These are phyloP conservation scores for Conger conger DNA, from an alignment of 2,113 vertebrate genomes.

Conservation along the genomic window DNA sequence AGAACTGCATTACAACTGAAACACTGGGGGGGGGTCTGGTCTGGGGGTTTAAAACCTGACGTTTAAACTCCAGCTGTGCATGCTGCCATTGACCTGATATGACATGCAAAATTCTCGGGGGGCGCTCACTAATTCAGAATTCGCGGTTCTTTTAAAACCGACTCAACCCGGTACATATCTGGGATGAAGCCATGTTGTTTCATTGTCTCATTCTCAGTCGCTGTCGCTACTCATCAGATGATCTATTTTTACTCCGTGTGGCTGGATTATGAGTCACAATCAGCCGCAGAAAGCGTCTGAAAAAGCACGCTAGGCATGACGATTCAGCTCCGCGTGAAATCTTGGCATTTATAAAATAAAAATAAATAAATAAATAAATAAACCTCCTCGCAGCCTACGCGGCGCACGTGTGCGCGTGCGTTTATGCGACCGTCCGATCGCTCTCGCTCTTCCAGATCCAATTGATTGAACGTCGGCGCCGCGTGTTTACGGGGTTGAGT, in stretches of 20 bases:
- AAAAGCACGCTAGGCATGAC: not conserved
- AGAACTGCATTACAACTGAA: no score
- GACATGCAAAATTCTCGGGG: no score
- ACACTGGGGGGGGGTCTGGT: no score
- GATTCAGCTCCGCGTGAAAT: not conserved
- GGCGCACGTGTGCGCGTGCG: no score
- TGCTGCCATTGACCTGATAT: no score
- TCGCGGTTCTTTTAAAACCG: not conserved
- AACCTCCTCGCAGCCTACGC: not conserved
- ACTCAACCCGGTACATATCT: not conserved
- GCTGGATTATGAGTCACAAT: not conserved
- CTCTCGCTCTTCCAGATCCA: no score
- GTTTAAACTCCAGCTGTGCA: no score
- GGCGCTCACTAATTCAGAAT: no score
- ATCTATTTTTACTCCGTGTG: not conserved
- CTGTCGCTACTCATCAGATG: not conserved
- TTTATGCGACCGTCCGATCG: no score
- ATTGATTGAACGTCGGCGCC: no score
- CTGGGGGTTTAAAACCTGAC: no score
- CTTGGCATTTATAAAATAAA: not conserved
- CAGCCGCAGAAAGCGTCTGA: not conserved
- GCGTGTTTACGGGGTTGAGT: not conserved
- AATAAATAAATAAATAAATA: not conserved
- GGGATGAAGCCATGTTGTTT: not conserved
- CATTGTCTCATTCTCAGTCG: not conserved